Percentiles rank a stretch among this genome's conserved stretches.
Conservation (phyloP, 1,140 invertebrate species). For the Papilio polyxenes region DNA sequence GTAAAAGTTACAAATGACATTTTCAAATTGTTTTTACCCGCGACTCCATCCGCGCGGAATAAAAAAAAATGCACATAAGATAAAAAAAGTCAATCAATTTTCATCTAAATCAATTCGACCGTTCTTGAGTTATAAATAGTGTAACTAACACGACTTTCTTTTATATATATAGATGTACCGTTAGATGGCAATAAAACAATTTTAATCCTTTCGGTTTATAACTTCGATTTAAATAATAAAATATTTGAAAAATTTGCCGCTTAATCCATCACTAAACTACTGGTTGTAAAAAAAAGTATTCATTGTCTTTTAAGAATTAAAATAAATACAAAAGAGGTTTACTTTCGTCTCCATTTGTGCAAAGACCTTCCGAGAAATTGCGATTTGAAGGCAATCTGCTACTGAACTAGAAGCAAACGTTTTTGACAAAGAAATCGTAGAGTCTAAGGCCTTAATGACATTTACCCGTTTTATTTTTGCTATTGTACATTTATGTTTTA, state of each 20-base stretch:
- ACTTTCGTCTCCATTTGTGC: slow-evolving; percentile 60
- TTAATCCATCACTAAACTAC: slow-evolving; percentile 24
- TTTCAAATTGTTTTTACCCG: background rate
- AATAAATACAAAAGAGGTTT: slow-evolving; percentile 49
- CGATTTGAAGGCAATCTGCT: slow-evolving; percentile 54
- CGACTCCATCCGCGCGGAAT: too few species aligned
- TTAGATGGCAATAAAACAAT: background rate
- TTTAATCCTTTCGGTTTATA: background rate
- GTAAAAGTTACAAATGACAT: too few species aligned
- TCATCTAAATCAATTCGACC: too few species aligned
- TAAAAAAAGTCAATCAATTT: too few species aligned
- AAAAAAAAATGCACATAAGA: too few species aligned
- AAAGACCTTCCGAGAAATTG: slow-evolving; percentile 67
- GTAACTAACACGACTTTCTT: too few species aligned
- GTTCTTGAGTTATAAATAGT: too few species aligned
- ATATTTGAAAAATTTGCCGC: slow-evolving; percentile 3
- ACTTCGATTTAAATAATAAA: background rate
- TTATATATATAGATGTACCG: background rate
- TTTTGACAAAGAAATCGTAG: slow-evolving; percentile 47
- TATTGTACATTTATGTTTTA: background rate
- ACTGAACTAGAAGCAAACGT: slow-evolving; percentile 50
- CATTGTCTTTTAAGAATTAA: slow-evolving; percentile 31
- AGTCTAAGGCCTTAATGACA: background rate
- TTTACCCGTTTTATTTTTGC: background rate
- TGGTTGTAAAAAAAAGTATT: background rate